These are phyloP conservation scores for Tricholaema leucomelas DNA, from an alignment of 2,113 vertebrate genomes.

Conservation along the genomic window DNA sequence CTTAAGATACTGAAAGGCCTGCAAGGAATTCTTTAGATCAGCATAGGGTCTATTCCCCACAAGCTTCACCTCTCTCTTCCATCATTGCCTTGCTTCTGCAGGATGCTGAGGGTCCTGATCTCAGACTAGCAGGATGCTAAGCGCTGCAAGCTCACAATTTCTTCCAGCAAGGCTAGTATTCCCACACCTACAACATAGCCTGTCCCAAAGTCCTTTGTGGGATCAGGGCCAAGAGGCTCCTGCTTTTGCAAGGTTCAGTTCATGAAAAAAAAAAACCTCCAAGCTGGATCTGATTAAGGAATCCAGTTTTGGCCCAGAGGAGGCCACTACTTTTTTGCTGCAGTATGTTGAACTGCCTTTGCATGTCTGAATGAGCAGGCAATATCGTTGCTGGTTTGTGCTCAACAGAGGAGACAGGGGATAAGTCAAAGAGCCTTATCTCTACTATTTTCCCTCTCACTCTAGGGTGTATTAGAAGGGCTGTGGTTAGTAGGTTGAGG, in stretches of 20 bases:
- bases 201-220: background rate
- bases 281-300: slow-evolving; percentile 44
- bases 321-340: slow-evolving; percentile 46
- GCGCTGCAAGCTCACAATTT: background rate
- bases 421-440: background rate
- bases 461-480: no score
- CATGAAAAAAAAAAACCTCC: background rate
- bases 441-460: background rate
- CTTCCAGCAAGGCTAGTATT: background rate
- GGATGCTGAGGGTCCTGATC: background rate
- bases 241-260: slow-evolving; percentile 9
- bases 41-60: background rate
- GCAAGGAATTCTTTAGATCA: background rate
- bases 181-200: slow-evolving; percentile 28
- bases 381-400: background rate
- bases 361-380: slow-evolving; percentile 6
- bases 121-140: background rate
- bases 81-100: background rate
- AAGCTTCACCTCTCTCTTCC: background rate
- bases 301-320: background rate
- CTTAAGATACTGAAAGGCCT: no score
- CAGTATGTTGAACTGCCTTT: background rate
- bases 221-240: slow-evolving; percentile 10
- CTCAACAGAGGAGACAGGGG: background rate
- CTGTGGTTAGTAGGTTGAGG: no score